These are phyloP conservation scores for Irena cyanogastra DNA, from an alignment of 2,113 vertebrate genomes.

Conservation along the genomic window DNA sequence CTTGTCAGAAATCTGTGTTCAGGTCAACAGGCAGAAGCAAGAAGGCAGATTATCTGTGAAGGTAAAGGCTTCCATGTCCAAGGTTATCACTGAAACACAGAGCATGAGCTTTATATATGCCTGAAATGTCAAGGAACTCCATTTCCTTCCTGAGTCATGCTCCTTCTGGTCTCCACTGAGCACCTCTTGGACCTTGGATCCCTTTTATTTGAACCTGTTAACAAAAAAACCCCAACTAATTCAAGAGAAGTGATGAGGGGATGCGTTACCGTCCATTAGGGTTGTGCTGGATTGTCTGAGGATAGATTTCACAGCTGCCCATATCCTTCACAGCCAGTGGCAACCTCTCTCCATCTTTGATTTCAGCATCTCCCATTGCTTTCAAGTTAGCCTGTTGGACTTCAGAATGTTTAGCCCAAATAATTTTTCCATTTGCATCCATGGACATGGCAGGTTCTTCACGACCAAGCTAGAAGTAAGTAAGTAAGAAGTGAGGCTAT, in stretches of 20 bases:
- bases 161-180: neutral
- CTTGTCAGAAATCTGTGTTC: neutral
- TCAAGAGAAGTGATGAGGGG: neutral
- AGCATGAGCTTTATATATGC: neutral
- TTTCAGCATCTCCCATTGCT: slow-evolving; percentile 98
- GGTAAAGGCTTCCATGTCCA: neutral
- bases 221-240: neutral
- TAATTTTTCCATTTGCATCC: slow-evolving; percentile 97
- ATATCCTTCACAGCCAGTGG: slow-evolving; percentile 97
- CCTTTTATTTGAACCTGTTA: neutral
- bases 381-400: slow-evolving; percentile 97
- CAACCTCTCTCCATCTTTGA: slow-evolving; percentile 95
- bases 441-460: slow-evolving; percentile 99
- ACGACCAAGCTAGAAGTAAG: slow-evolving; percentile 83
- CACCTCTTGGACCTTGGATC: neutral
- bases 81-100: neutral
- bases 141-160: neutral
- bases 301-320: slow-evolving; percentile 99
- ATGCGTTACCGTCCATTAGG: slow-evolving; percentile 88
- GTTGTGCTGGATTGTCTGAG: slow-evolving; percentile 98
- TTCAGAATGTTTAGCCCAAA: slow-evolving; percentile 98
- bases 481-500: neutral
- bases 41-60: neutral
- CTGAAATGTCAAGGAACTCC: neutral
- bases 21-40: neutral